These are phyloP conservation scores for Archivesica marissinica DNA, from an alignment of 1,140 invertebrate genomes.

Conservation along the genomic window DNA sequence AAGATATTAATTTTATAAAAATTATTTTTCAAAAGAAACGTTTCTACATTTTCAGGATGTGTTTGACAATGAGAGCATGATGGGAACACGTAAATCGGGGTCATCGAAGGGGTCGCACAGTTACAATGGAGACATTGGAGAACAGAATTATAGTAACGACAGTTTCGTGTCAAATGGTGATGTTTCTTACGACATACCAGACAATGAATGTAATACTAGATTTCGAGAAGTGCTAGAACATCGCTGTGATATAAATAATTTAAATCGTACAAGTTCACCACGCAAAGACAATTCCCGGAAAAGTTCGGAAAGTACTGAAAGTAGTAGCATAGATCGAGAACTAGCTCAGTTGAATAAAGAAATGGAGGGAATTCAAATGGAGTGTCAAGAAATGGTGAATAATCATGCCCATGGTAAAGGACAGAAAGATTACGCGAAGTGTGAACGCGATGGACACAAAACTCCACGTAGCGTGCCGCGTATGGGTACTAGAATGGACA, in stretches of 20 bases:
- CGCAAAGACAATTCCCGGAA: conserved; percentile 69
- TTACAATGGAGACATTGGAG: conserved; percentile 58
- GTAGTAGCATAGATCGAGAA: conserved; percentile 85
- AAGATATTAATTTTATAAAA: too few relatives aligned
- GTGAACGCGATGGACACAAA: conserved; percentile 69
- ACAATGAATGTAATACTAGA: conserved; percentile 76
- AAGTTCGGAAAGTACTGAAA: conserved; percentile 77
- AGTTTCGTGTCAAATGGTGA: conserved; percentile 79
- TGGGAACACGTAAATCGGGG: conserved; percentile 56
- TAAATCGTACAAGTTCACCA: conserved; percentile 64
- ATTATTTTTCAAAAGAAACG: too few relatives aligned
- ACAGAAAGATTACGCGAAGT: conserved; percentile 64
- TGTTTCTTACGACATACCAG: conserved; percentile 72
- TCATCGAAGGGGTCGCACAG: conserved; percentile 55
- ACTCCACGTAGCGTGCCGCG: conserved; percentile 82
- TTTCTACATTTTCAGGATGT: conserved; percentile 42
- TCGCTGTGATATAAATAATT: conserved; percentile 72
- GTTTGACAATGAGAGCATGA: conserved; percentile 61
- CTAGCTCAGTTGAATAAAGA: conserved; percentile 85
- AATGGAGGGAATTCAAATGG: conserved; percentile 86
- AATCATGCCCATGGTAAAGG: conserved; percentile 72
- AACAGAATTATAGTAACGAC: conserved; percentile 78
- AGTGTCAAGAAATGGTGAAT: conserved; percentile 84
- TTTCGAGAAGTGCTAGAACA: conserved; percentile 79
- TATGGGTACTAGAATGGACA: conserved; percentile 86